These are phyloP conservation scores for Ptyas mucosa DNA, from an alignment of 2,113 vertebrate species.

Conservation along the genomic window DNA sequence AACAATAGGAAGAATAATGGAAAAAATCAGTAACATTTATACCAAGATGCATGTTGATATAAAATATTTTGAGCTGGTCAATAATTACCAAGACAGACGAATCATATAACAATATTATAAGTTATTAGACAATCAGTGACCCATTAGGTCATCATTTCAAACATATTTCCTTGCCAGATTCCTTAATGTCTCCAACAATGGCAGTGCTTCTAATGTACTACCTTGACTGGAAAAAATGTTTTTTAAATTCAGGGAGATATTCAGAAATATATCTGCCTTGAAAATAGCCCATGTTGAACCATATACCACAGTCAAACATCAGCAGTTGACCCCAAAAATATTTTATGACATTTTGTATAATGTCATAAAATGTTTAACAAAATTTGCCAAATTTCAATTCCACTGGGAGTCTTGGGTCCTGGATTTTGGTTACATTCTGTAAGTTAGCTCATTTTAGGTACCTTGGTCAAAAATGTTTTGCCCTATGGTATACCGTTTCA, in stretches of 20 bases:
- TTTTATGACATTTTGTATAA: background rate
- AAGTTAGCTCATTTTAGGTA: background rate
- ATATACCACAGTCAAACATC: background rate
- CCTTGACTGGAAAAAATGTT: background rate
- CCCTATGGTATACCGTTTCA: background rate
- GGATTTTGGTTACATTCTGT: background rate
- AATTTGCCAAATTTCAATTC: background rate
- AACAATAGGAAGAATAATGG: background rate
- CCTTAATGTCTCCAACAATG: background rate
- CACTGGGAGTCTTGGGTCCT: background rate
- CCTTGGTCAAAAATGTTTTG: background rate
- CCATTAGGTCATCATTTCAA: background rate
- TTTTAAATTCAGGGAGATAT: background rate
- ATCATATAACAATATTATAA: background rate
- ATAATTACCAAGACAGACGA: background rate
- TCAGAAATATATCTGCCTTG: background rate
- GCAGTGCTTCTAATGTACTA: background rate
- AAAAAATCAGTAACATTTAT: background rate
- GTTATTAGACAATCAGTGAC: background rate
- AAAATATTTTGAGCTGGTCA: background rate
- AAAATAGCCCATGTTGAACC: background rate
- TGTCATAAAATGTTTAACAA: background rate
- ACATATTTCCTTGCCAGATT: background rate
- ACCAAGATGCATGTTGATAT: background rate
- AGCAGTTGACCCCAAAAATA: background rate